These are phyloP conservation scores for Tragulus kanchil DNA, from an alignment of 2,113 vertebrate genomes.

Conservation along the genomic window DNA sequence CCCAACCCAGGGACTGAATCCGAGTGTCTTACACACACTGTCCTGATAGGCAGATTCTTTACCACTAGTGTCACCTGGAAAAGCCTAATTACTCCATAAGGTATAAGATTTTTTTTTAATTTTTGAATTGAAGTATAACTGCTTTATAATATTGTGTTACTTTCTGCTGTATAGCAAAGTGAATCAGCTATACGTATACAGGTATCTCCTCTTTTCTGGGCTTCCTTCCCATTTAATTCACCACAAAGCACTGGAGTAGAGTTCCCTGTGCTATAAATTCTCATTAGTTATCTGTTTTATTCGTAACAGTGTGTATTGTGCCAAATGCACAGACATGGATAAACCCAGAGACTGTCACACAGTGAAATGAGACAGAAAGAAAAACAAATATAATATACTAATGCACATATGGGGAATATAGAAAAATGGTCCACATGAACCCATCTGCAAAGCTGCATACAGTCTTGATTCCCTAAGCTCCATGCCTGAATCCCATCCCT, in stretches of 20 bases:
- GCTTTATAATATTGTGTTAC: too few species aligned
- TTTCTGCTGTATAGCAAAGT: neutral
- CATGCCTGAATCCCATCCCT: neutral
- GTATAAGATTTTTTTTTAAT: neutral
- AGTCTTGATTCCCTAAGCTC: neutral
- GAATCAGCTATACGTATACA: neutral
- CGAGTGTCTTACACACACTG: neutral
- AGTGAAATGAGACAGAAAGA: neutral
- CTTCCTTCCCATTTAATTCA: neutral
- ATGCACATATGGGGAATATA: neutral
- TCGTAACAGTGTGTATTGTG: neutral
- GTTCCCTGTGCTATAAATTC: neutral
- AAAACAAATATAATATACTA: neutral
- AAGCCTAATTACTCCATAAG: neutral
- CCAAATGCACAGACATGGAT: neutral
- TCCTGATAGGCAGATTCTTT: neutral
- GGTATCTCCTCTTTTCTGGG: neutral
- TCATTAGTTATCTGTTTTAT: accelerated
- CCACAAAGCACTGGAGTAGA: neutral
- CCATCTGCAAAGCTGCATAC: neutral
- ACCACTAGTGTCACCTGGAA: neutral
- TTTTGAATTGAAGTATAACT: neutral
- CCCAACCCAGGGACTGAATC: neutral
- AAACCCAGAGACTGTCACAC: neutral
- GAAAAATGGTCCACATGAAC: neutral